Conservation (phyloP, 2,113 vertebrate genomes). For the Vombatus ursinus region DNA sequence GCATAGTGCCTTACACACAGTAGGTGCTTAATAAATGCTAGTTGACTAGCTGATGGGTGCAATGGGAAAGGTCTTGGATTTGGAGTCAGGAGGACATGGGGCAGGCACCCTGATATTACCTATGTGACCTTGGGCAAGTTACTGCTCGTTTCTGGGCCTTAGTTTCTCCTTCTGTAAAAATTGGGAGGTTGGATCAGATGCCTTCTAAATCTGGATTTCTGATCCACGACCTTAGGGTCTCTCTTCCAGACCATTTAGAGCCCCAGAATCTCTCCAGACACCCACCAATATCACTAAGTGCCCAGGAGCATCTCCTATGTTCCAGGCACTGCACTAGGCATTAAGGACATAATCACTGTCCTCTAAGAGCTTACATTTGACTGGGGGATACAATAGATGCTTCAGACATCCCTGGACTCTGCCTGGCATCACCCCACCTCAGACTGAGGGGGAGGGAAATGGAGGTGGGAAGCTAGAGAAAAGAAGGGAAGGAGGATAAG, state of each 20-base stretch:
- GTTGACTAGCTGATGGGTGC: neutral
- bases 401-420: neutral
- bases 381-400: neutral
- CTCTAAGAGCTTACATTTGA: neutral
- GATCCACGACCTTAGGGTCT: too few species aligned
- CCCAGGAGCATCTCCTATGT: neutral
- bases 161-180: neutral
- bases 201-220: too few species aligned
- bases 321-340: too few species aligned
- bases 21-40: neutral
- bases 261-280: neutral
- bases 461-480: neutral
- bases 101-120: neutral
- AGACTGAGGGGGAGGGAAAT: neutral
- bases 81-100: neutral
- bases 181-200: too few species aligned
- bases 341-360: neutral
- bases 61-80: neutral
- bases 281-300: too few species aligned
- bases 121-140: too few species aligned
- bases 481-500: neutral
- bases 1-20: neutral
- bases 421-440: too few species aligned
- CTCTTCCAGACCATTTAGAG: neutral
- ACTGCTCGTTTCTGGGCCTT: neutral